Evolutionary conservation across 2,888 invertebrate genomes (phyloP), one percentile per base, ranked within the genome.

Genomic region (Thecocarcelia acutangulata): DNA sequence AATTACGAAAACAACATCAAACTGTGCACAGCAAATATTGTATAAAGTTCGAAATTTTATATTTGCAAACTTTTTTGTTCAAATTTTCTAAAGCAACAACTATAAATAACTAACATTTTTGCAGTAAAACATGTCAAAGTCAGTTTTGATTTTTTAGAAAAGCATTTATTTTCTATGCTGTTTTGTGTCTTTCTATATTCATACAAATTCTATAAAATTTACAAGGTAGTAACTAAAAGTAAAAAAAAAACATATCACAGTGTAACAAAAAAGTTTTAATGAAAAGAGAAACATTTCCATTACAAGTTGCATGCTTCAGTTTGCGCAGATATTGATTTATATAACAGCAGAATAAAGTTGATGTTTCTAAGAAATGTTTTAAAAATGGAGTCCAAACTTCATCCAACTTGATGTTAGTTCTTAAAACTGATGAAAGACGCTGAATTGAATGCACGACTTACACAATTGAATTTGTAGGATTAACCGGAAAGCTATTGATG

Each of bases 81-180:
- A 17, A n/a, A 33, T 33, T 56, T 19, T 28, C 11, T n/a, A 58
- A 37, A 24, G 59, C 21, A 28, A n/a, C 24, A 69, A 40, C 48
- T 48, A 37, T 21, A 69, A 61, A 46, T 63, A 74, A 69, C 63
- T 48, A 58, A 54, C 48, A 74, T 52, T 37, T 42, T 64, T 54
- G 63, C 59, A 59, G 59, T 64, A 63, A 50, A 80, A 66, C 59
- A 64, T 76, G 75, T 80, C 80, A 80, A 76, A 54, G 75, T 80
- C 70, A 80, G 58, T 69, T 64, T 77, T 61, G 24, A 33, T 33
- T 56, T 33, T 37, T 15, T 46, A 5, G 17, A 24, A 24, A 48
- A 21, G 21, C 46, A 40, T 50, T 48, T 50, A 12, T 58, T 58
- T 19, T 12, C 17, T 58, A 37, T 21, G n/a, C 4, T n/a, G 13